These are phyloP conservation scores for Mastomys coucha DNA, from an alignment of 2,113 vertebrate species.

Conservation along the genomic window DNA sequence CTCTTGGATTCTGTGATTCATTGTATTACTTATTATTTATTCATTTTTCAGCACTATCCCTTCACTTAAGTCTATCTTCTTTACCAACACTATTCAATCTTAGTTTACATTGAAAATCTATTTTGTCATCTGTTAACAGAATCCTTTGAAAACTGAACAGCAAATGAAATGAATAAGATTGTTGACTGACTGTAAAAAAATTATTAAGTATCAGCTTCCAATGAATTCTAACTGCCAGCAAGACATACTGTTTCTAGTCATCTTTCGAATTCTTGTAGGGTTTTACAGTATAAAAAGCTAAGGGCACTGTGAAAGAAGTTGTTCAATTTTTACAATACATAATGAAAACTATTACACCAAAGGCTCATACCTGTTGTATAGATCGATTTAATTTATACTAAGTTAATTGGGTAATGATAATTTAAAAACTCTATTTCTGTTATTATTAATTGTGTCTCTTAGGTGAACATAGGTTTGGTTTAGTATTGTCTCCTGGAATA, in stretches of 20 bases:
- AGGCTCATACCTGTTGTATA: background rate
- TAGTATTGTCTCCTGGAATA: background rate
- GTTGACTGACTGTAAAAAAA: background rate
- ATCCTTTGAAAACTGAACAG: background rate
- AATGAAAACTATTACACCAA: background rate
- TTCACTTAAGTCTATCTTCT: background rate
- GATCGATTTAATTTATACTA: background rate
- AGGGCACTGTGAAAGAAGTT: background rate
- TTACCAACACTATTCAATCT: background rate
- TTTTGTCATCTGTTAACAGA: background rate
- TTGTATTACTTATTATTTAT: background rate
- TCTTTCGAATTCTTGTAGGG: background rate
- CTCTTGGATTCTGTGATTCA: background rate
- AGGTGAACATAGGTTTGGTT: background rate
- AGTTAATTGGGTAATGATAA: background rate
- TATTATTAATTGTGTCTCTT: background rate
- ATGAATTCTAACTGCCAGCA: background rate
- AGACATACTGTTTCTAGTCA: background rate
- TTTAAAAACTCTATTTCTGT: background rate
- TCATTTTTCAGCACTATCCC: background rate
- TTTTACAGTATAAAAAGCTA: background rate
- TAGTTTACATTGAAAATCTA: background rate
- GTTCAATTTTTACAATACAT: background rate
- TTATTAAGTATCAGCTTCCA: background rate
- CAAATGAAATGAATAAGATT: background rate